phyloP scores from a whole-genome alignment of 1,140 invertebrate genomes.

The Lordiphosa mommai region DNA sequence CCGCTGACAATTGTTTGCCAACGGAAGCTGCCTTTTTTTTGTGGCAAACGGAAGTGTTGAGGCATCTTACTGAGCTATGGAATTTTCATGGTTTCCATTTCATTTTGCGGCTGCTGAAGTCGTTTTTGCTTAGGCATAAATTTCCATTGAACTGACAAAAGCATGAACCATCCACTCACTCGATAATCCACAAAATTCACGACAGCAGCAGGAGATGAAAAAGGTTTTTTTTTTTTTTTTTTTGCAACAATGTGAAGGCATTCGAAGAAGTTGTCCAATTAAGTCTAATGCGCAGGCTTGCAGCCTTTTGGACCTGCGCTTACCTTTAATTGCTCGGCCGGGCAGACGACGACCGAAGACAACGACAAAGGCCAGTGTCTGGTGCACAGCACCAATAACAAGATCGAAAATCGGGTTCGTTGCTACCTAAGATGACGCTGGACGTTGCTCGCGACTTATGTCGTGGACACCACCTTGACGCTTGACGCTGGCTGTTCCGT shows the following conservation, averaged over 20 bases:
- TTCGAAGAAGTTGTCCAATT: slow-evolving; percentile 40
- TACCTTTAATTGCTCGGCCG: slow-evolving; percentile 29
- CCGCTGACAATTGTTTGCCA: slow-evolving; percentile 57
- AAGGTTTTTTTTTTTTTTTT: slow-evolving; percentile 6
- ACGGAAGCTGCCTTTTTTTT: slow-evolving; percentile 70
- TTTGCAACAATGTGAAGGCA: slow-evolving; percentile 10
- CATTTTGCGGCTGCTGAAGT: slow-evolving; percentile 6
- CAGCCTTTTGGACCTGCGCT: slow-evolving; percentile 8
- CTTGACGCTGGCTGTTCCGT: slow-evolving; percentile 54
- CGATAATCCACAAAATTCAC: slow-evolving; percentile 4
- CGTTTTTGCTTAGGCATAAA: slow-evolving; percentile 40
- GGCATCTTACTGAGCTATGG: slow-evolving; percentile 9
- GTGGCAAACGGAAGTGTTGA: slow-evolving; percentile 63
- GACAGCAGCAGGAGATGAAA: slow-evolving; percentile 20
- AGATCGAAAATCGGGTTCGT: slow-evolving; percentile 26
- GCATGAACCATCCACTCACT: not conserved
- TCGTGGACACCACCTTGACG: slow-evolving; percentile 41
- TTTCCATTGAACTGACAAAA: slow-evolving; percentile 43
- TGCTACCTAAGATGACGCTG: slow-evolving; percentile 26
- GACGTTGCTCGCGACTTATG: slow-evolving; percentile 9
- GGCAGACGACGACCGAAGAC: slow-evolving; percentile 7
- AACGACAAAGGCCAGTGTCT: slow-evolving; percentile 12
- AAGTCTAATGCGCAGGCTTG: slow-evolving; percentile 39
- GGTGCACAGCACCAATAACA: not conserved
- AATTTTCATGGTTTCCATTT: slow-evolving; percentile 55